Evolutionary conservation across 2,113 vertebrate species (phyloP).

Genomic region (Crotalus tigris): DNA sequence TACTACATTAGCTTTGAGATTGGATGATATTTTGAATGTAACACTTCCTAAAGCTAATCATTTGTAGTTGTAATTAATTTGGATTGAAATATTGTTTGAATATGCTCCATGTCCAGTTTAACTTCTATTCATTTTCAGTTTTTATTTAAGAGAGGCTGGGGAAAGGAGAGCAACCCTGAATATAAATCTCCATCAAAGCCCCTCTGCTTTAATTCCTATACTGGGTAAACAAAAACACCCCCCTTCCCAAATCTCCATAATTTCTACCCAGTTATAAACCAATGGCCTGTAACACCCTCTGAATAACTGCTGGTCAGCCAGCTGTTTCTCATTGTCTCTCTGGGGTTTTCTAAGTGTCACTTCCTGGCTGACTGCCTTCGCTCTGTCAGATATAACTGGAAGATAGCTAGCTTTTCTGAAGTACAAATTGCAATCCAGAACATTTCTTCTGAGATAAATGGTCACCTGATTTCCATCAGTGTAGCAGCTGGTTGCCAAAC

Average conservation of each 20-base stretch:
- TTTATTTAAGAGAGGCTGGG: background rate
- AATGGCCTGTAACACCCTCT: constrained; percentile 16
- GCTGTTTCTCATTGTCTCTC: constrained; percentile 18
- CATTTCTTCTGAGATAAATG: background rate
- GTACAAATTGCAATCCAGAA: background rate
- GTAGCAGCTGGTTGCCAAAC: background rate
- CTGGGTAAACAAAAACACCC: background rate
- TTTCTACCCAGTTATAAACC: background rate
- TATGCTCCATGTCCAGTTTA: background rate
- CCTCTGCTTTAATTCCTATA: background rate
- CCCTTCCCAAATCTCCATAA: background rate
- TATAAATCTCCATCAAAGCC: background rate
- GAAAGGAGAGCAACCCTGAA: background rate
- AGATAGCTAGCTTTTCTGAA: background rate
- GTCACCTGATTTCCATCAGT: background rate
- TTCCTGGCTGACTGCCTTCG: constrained; percentile 20
- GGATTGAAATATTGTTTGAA: background rate
- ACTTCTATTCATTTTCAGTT: background rate
- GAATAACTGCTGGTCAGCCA: constrained; percentile 26
- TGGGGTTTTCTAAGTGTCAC: constrained; percentile 27
- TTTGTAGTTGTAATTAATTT: background rate
- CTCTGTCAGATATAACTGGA: background rate
- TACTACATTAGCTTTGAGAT: background rate
- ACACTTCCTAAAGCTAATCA: background rate
- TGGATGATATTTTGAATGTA: background rate